A percentile compares a stretch with the other conserved stretches of the same genome.
Conservation (phyloP, 1,140 invertebrate species). For the Acromyrmex heyeri region DNA sequence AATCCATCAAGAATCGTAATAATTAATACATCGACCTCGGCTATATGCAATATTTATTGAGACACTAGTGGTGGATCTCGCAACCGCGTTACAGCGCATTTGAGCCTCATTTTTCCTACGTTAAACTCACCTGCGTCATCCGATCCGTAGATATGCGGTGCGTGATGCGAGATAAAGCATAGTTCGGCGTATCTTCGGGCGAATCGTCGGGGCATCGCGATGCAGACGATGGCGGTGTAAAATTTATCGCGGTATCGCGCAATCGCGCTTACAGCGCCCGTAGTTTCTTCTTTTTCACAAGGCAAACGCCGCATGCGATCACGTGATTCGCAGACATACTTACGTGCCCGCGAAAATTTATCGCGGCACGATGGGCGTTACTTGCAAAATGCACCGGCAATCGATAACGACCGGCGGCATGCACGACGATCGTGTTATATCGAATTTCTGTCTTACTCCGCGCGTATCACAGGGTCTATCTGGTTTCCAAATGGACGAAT, state of each 20-base stretch:
- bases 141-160: conserved; percentile 32
- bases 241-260: conserved; percentile 71
- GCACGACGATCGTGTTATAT: conserved; percentile 70
- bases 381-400: conserved; percentile 66
- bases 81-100: conserved; percentile 17
- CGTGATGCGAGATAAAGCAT: conserved; percentile 51
- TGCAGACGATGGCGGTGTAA: conserved; percentile 50
- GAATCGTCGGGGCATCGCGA: conserved; percentile 65
- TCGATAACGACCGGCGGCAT: conserved; percentile 67
- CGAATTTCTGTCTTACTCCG: conserved; percentile 66
- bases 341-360: conserved; percentile 71
- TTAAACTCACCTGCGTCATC: conserved; percentile 48
- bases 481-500: conserved; percentile 53
- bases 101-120: conserved; percentile 10
- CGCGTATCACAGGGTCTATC: conserved; percentile 54
- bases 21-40: conserved; percentile 27
- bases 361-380: conserved; percentile 67
- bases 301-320: conserved; percentile 65
- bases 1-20: conserved; percentile 38
- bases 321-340: conserved; percentile 71
- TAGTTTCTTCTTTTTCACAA: conserved; percentile 70
- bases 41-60: conserved; percentile 43
- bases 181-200: conserved; percentile 47
- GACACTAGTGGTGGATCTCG: conserved; percentile 18
- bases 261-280: conserved; percentile 62